These are phyloP conservation scores for Drosophila littoralis DNA, from an alignment of 1,140 invertebrate genomes.

Conservation along the genomic window DNA sequence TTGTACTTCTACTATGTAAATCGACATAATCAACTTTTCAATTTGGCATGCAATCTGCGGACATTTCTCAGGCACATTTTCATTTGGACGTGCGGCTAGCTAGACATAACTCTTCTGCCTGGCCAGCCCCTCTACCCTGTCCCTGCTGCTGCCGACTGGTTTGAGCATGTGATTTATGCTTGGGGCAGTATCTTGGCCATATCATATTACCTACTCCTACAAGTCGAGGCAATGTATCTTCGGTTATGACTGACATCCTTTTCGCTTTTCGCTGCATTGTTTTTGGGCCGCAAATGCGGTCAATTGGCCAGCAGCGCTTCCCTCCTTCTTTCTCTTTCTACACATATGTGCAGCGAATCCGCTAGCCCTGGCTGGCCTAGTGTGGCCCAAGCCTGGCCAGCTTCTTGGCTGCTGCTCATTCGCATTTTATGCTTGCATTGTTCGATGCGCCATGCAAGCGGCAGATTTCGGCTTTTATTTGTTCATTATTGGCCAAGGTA, in stretches of 20 bases:
- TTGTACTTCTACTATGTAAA: constrained; percentile 68
- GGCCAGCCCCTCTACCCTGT: not conserved
- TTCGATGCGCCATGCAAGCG: constrained; percentile 60
- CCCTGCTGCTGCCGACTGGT: constrained; percentile 16
- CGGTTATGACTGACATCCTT: constrained; percentile 80
- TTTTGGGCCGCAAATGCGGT: constrained; percentile 68
- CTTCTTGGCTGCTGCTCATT: constrained; percentile 51
- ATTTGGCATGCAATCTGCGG: constrained; percentile 68
- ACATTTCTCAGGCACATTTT: constrained; percentile 58
- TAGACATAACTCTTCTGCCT: constrained; percentile 55
- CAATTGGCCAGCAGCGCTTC: constrained; percentile 65
- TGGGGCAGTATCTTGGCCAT: constrained; percentile 70
- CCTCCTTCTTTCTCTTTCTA: not conserved
- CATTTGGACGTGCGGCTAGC: constrained; percentile 54
- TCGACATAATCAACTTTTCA: constrained; percentile 78
- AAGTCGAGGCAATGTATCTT: constrained; percentile 70
- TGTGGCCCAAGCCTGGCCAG: constrained; percentile 6
- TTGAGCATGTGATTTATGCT: constrained; percentile 69
- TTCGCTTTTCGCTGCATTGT: constrained; percentile 64
- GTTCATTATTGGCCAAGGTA: constrained; percentile 71
- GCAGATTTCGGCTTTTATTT: constrained; percentile 80
- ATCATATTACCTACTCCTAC: constrained; percentile 74
- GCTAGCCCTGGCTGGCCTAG: constrained; percentile 19
- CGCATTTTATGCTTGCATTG: constrained; percentile 62
- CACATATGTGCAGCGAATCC: constrained; percentile 52